Evolutionary conservation across 2,113 vertebrate genomes (phyloP).

Genomic region (Megalops atlanticus): DNA sequence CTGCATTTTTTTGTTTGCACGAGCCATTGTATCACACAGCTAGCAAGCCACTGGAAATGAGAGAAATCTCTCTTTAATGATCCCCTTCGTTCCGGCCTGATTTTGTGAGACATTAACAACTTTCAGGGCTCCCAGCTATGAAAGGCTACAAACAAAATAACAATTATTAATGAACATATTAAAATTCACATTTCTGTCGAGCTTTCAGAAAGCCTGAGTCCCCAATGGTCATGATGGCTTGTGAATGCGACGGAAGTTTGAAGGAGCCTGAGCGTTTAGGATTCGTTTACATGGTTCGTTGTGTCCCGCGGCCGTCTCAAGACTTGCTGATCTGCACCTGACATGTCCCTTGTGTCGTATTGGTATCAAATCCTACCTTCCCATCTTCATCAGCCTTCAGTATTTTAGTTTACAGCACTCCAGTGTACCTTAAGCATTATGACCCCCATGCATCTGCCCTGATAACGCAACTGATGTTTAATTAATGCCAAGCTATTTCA

Average conservation of each 20-base stretch:
- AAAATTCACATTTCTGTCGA: slow-evolving; percentile 14
- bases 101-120: slow-evolving; percentile 11
- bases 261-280: background rate
- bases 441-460: no score
- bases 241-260: background rate
- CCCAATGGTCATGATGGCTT: background rate
- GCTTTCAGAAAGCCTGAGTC: background rate
- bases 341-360: no score
- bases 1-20: background rate
- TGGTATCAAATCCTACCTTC: no score
- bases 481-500: no score
- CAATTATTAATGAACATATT: slow-evolving; percentile 14
- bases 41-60: no score
- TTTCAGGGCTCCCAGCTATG: background rate
- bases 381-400: no score
- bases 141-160: slow-evolving; percentile 9
- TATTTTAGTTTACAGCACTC: background rate
- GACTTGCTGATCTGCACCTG: no score
- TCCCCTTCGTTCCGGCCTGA: background rate
- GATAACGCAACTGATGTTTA: no score
- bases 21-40: no score
- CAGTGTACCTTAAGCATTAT: background rate
- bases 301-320: background rate
- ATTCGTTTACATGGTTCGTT: background rate
- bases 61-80: slow-evolving; percentile 11